These are phyloP conservation scores for Drosophila athabasca DNA, from an alignment of 1,140 invertebrate genomes.

Conservation along the genomic window DNA sequence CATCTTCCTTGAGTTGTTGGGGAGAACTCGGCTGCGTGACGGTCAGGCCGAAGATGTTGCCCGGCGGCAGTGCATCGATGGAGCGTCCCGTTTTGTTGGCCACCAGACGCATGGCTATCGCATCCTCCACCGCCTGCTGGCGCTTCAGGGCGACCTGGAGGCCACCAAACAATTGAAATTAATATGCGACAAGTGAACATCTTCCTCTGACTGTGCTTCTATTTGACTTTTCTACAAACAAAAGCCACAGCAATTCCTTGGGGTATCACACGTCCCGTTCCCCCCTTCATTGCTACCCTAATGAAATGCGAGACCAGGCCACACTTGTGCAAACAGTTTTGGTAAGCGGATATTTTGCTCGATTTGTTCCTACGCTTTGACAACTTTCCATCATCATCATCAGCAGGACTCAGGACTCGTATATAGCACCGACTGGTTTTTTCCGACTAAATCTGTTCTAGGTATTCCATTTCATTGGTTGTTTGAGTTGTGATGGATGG, in stretches of 20 bases:
- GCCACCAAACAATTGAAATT: conserved; percentile 75
- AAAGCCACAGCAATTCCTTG: conserved; percentile 59
- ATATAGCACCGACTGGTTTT: conserved; percentile 17
- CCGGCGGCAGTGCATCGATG: conserved; percentile 92
- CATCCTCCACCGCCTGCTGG: conserved; percentile 98
- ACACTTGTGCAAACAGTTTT: conserved; percentile 82
- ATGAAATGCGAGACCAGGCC: conserved; percentile 62
- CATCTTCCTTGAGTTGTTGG: neutral
- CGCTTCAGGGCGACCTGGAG: conserved; percentile 96
- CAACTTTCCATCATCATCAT: conserved; percentile 78
- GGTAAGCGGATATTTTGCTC: conserved; percentile 78
- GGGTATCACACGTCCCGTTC: conserved; percentile 23
- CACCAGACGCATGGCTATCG: conserved; percentile 95
- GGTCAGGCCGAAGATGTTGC: conserved; percentile 94
- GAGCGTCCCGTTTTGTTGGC: conserved; percentile 93
- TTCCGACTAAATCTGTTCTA: conserved; percentile 26
- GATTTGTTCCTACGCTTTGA: conserved; percentile 74
- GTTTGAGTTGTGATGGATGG: conserved; percentile 15
- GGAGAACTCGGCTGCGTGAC: conserved; percentile 87
- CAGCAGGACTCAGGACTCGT: conserved; percentile 22
- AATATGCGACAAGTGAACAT: conserved; percentile 81
- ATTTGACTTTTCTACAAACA: conserved; percentile 65
- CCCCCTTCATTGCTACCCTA: conserved; percentile 8
- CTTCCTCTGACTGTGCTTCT: conserved; percentile 42
- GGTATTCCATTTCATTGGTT: conserved; percentile 66